Evolutionary conservation across 2,113 vertebrate genomes (phyloP).

Genomic region (Theristicus caerulescens): DNA sequence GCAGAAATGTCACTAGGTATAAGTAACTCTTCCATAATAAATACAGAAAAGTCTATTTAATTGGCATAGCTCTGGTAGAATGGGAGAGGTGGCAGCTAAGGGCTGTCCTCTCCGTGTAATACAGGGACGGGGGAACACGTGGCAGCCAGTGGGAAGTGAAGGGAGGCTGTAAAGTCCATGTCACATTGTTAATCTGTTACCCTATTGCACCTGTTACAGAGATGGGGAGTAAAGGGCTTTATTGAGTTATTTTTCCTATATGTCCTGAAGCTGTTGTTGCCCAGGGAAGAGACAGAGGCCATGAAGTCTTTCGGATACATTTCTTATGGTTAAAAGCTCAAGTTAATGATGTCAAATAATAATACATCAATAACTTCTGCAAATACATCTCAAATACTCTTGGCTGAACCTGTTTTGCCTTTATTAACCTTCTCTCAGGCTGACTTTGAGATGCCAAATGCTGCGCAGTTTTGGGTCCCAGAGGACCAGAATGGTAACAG

Average conservation of each 20-base stretch:
- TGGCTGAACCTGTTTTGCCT: neutral
- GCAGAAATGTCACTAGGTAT: neutral
- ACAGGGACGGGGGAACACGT: neutral
- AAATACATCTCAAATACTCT: neutral
- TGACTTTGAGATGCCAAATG: neutral
- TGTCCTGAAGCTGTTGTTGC: neutral
- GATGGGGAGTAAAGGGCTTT: neutral
- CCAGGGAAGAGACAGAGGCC: neutral
- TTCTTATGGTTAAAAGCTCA: neutral
- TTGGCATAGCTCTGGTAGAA: neutral
- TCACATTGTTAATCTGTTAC: neutral
- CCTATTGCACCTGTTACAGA: neutral
- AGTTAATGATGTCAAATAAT: neutral
- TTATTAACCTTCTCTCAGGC: neutral
- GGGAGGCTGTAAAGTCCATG: neutral
- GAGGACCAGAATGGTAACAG: neutral
- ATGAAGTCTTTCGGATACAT: neutral
- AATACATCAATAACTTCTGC: neutral
- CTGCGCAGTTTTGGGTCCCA: neutral
- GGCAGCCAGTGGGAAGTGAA: neutral
- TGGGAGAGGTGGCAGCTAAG: neutral
- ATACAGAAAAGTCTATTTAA: slow-evolving; percentile 15
- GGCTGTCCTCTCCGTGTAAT: neutral
- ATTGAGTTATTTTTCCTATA: neutral
- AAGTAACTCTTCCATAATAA: neutral